Percentiles rank a stretch among this genome's conserved stretches.
Evolutionary conservation across 2,113 vertebrate genomes (phyloP).

Genomic region (Piprites chloris): DNA sequence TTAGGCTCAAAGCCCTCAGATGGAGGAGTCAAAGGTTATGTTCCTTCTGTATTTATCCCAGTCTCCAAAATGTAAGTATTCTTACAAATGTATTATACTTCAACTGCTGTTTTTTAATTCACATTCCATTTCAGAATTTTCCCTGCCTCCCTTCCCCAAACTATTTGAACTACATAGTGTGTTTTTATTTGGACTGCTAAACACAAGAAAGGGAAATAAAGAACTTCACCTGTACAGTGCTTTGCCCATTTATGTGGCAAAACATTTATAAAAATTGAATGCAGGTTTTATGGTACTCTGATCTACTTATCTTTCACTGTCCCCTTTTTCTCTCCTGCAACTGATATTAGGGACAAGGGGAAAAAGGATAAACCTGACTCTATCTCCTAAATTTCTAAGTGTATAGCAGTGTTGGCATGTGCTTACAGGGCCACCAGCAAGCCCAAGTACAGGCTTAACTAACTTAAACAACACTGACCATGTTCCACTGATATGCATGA

Average conservation of each 20-base stretch:
- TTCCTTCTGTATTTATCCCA: slow-evolving; percentile 89
- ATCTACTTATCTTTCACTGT: not conserved
- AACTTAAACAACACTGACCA: not conserved
- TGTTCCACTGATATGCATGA: not conserved
- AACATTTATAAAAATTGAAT: not conserved
- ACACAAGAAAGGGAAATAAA: not conserved
- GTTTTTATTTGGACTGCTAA: not conserved
- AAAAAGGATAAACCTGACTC: not conserved
- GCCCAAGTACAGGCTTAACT: not conserved
- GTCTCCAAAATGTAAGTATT: slow-evolving; percentile 91
- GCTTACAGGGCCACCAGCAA: not conserved
- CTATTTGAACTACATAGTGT: not conserved
- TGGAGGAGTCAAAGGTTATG: slow-evolving; percentile 81
- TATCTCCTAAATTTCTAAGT: not conserved
- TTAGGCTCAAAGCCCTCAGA: slow-evolving; percentile 77
- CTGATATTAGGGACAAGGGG: not conserved
- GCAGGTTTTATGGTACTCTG: not conserved
- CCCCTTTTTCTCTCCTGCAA: not conserved
- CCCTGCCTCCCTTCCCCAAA: not conserved
- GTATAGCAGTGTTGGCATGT: not conserved
- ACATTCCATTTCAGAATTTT: not conserved
- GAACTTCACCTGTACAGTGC: not conserved
- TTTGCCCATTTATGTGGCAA: not conserved
- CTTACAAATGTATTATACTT: not conserved
- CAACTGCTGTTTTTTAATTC: not conserved